A percentile compares a stretch with the other conserved stretches of the same genome.
Conservation (phyloP, 2,888 invertebrate species). For the Caradrina clavipalpis region DNA sequence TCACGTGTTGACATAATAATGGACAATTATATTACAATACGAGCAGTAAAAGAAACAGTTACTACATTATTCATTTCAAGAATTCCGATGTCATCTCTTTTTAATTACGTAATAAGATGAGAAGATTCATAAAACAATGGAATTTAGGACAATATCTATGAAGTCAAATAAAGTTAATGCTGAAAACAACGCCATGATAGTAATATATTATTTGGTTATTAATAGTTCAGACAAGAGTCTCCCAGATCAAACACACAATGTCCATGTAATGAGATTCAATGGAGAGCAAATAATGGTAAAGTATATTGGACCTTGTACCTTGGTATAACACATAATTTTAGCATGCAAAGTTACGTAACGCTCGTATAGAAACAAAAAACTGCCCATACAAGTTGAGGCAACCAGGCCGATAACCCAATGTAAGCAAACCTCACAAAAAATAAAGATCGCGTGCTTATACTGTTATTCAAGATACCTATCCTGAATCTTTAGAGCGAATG, state of each 20-base stretch:
- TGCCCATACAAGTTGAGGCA: conserved; percentile 48
- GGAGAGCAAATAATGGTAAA: conserved; percentile 45
- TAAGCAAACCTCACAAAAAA: conserved; percentile 61
- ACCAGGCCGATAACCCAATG: conserved; percentile 67
- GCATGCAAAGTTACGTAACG: conserved; percentile 50
- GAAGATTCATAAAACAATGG: conserved; percentile 22
- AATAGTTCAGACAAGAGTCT: conserved; percentile 17
- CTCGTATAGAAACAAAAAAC: conserved; percentile 52
- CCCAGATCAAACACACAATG: conserved; percentile 11
- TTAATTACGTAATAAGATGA: conserved; percentile 26
- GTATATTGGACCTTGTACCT: conserved; percentile 48
- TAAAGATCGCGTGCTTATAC: conserved; percentile 43
- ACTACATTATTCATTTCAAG: conserved; percentile 39
- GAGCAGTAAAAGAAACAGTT: conserved; percentile 13
- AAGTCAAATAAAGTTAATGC: conserved; percentile 27
- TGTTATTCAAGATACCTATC: conserved; percentile 34
- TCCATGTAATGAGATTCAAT: conserved; percentile 33
- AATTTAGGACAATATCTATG: conserved; percentile 46
- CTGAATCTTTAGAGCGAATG: conserved; percentile 14
- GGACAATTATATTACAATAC: conserved; percentile 20
- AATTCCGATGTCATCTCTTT: conserved; percentile 30
- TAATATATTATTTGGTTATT: conserved; percentile 12
- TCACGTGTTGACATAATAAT: conserved; percentile 32
- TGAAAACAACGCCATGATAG: conserved; percentile 14
- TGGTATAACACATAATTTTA: conserved; percentile 42